phyloP scores from a whole-genome alignment of 35 echinoderm and acorn worm genomes.

The Nesometra sesokonis region DNA sequence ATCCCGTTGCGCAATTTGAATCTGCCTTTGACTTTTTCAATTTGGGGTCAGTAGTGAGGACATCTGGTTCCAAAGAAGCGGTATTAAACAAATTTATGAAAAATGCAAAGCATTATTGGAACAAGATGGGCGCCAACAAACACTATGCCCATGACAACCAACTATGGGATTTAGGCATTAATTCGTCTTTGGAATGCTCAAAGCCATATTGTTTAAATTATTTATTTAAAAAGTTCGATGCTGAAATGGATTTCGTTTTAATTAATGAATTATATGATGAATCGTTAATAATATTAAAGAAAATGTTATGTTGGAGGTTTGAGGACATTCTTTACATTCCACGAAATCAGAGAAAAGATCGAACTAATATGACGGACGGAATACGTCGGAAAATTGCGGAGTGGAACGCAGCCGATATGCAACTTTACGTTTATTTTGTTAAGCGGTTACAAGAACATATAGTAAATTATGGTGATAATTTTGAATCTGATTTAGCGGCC shows the following conservation, averaged over 20 bases:
- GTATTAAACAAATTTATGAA: not conserved
- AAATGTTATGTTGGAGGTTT: constrained; percentile 22
- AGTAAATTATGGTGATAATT: not conserved
- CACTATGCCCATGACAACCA: not conserved
- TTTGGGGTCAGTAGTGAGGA: not conserved
- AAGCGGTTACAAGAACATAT: not conserved
- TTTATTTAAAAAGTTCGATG: not conserved
- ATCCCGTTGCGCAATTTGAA: constrained; percentile 1
- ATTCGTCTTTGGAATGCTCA: not conserved
- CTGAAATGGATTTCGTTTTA: constrained; percentile 6
- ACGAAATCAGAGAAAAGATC: not conserved
- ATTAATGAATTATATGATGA: constrained; percentile 32
- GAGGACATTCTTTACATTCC: constrained; percentile 14
- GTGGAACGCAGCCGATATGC: not conserved
- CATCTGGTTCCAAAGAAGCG: not conserved
- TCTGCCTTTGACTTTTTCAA: not conserved
- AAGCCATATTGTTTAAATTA: not conserved
- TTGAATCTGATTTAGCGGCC: not conserved
- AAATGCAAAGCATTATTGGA: not conserved
- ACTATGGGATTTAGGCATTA: not conserved
- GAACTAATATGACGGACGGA: not conserved
- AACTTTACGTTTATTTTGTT: not conserved
- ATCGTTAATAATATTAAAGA: constrained; percentile 22
- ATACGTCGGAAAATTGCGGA: not conserved
- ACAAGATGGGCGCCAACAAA: not conserved